phyloP scores from a whole-genome alignment of 2,113 vertebrate species.

The Ceratotherium simum region DNA sequence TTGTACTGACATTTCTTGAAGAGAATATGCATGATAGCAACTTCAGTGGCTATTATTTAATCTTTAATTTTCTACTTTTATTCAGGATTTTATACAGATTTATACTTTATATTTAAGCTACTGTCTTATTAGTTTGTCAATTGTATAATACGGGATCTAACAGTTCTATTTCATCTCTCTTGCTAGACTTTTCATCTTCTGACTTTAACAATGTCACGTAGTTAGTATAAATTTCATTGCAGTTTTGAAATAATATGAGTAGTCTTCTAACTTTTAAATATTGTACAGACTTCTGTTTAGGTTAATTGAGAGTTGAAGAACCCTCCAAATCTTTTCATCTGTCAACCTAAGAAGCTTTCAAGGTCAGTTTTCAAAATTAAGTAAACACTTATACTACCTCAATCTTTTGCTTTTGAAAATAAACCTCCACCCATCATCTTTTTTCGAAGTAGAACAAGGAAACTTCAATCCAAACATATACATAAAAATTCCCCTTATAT shows the following conservation, averaged over 20 bases:
- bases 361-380: background rate
- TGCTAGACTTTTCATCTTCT: background rate
- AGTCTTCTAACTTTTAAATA: slow-evolving; percentile 32
- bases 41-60: background rate
- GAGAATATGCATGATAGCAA: background rate
- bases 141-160: background rate
- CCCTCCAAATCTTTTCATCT: background rate
- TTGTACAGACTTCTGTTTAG: background rate
- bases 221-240: background rate
- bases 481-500: background rate
- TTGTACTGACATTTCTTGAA: background rate
- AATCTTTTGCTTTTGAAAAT: slow-evolving; percentile 32
- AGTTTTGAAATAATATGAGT: background rate
- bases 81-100: background rate
- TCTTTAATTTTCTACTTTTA: background rate
- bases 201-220: background rate
- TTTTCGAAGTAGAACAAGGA: background rate
- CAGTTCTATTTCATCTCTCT: background rate
- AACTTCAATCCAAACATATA: background rate
- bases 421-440: background rate
- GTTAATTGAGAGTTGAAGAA: background rate
- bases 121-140: background rate
- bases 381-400: background rate
- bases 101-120: background rate
- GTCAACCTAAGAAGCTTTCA: background rate